Conservation (phyloP, 1,140 invertebrate species). For the Cherax quadricarinatus region DNA sequence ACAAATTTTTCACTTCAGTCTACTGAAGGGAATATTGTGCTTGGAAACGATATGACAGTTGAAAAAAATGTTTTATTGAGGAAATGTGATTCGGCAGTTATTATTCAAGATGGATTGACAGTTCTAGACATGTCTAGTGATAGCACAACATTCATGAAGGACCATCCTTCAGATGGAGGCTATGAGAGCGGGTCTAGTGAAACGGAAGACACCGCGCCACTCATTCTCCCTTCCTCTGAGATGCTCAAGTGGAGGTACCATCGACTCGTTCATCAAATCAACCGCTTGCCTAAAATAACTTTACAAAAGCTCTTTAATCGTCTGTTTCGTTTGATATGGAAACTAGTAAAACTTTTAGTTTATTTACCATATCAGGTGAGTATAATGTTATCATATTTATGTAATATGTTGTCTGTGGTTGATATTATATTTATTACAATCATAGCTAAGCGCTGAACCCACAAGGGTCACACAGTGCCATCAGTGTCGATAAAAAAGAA, state of each 20-base stretch:
- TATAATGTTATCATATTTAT: neutral
- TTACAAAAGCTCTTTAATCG: conserved; percentile 38
- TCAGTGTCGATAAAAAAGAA: no score
- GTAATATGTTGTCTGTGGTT: neutral
- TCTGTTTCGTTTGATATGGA: conserved; percentile 20
- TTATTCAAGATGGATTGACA: neutral
- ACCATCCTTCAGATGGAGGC: conserved; percentile 55
- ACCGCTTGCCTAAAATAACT: conserved; percentile 46
- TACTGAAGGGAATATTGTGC: neutral
- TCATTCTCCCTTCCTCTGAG: conserved; percentile 30
- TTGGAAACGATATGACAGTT: neutral
- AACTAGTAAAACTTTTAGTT: neutral
- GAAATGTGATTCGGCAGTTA: neutral
- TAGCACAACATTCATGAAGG: conserved; percentile 16
- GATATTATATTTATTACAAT: no score
- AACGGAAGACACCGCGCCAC: conserved; percentile 32
- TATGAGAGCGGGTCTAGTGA: conserved; percentile 61
- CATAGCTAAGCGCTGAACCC: no score
- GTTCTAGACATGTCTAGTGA: conserved; percentile 49
- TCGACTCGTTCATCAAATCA: conserved; percentile 38
- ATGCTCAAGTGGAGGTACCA: conserved; percentile 56
- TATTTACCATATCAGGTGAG: conserved; percentile 31
- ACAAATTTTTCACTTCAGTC: conserved; percentile 8
- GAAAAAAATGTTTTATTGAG: conserved; percentile 4
- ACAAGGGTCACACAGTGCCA: no score